Conservation (phyloP, 1,140 invertebrate genomes). For the Drosophila orena region DNA sequence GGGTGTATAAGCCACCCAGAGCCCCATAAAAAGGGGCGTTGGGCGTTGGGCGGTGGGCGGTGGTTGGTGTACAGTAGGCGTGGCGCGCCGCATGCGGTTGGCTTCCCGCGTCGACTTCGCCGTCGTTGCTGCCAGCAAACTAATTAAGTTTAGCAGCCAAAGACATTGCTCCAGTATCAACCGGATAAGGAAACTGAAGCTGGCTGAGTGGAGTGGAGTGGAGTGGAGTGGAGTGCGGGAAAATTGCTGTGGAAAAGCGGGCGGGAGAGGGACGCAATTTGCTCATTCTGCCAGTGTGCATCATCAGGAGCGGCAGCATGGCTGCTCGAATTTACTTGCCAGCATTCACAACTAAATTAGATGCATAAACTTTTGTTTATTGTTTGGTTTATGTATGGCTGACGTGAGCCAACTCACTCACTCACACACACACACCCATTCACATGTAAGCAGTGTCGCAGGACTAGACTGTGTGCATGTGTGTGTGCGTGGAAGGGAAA, state of each 20-base stretch:
- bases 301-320: constrained; percentile 30
- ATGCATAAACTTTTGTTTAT: constrained; percentile 67
- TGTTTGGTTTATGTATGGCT: constrained; percentile 57
- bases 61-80: background rate
- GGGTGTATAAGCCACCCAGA: background rate
- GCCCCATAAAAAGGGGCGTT: background rate
- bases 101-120: constrained; percentile 18
- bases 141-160: constrained; percentile 71
- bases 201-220: background rate
- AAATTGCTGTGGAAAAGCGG: background rate
- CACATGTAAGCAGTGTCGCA: background rate
- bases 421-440: background rate
- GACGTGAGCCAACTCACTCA: constrained; percentile 25
- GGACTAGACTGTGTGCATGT: background rate
- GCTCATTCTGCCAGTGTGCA: constrained; percentile 45
- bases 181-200: constrained; percentile 1
- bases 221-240: too few relatives aligned
- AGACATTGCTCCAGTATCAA: constrained; percentile 27
- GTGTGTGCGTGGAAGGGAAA: background rate
- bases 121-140: constrained; percentile 54
- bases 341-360: constrained; percentile 63
- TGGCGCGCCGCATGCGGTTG: constrained; percentile 43
- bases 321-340: constrained; percentile 49
- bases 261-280: constrained; percentile 22
- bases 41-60: background rate